These are phyloP conservation scores for Saimiri boliviensis DNA, from an alignment of 2,113 vertebrate species.

Conservation along the genomic window DNA sequence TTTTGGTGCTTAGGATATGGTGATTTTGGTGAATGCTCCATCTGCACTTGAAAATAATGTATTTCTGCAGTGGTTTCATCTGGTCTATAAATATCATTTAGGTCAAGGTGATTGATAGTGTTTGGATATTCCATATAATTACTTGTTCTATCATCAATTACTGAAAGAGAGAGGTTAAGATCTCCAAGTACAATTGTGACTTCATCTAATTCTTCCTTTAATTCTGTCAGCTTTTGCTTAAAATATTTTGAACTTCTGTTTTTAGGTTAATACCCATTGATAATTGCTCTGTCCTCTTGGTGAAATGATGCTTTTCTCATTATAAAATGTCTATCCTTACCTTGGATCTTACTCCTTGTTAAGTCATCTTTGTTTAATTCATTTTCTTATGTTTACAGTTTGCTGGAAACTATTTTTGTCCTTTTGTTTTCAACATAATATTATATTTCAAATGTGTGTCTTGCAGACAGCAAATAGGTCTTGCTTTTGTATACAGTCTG, in stretches of 20 bases:
- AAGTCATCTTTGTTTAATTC: not conserved
- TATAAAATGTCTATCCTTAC: not conserved
- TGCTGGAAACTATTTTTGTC: not conserved
- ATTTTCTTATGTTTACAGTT: not conserved
- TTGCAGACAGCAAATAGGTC: not conserved
- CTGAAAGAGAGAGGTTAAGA: not conserved
- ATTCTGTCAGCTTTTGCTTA: not conserved
- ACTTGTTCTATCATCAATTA: not conserved
- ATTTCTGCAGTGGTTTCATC: constrained; percentile 4
- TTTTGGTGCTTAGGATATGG: not conserved
- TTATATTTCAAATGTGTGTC: not conserved
- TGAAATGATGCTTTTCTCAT: not conserved
- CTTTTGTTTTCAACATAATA: not conserved
- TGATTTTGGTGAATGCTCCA: not conserved
- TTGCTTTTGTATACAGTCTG: not conserved
- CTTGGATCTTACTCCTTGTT: not conserved
- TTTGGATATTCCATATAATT: not conserved
- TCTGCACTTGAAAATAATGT: not conserved
- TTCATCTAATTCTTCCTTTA: not conserved
- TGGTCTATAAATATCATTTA: constrained; percentile 18
- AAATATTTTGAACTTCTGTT: not conserved
- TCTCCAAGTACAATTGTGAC: not conserved
- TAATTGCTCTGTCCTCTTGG: not conserved
- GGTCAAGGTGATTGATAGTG: not conserved
- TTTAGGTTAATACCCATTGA: not conserved